Base-by-base conservation (phyloP, 1,140 invertebrate genomes). In the Dinoponera quadriceps region DNA sequence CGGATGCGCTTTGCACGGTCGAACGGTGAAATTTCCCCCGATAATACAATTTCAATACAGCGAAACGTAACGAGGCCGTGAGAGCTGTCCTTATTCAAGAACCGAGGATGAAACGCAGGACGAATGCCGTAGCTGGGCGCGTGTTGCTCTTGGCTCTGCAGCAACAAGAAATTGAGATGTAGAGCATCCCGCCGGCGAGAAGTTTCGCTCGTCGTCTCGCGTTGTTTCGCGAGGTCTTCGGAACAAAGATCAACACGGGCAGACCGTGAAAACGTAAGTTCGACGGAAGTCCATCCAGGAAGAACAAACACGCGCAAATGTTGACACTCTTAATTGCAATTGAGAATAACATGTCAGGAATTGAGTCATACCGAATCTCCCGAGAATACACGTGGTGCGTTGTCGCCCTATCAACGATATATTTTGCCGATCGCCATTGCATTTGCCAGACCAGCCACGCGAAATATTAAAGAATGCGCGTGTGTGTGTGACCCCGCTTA, bases 251-350 rank as follows among this genome's bases (percentile, higher is more conserved):
- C 54, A 80, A 80, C 63, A 44, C 63, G 22, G 13, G 4, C 18
- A 38, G 11, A 55, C 49, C 33, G 22, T 3, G 38, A 80, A 80
- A 44, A 48, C 48, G 22, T n/a, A 57, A 71, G 22, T 78, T 78
- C 33, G 16, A 69, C 5, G 44, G n/a, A 68, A 27, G 48, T 51
- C 25, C 11, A 69, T 16, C 16, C 9, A n/a, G 66, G 13, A 7
- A 1, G 18, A n/a, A 22, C 18, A 69, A 65, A 57, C 29, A 71
- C 48, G 51, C 27, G 55, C 49, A 54, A 57, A 59, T 80, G 14
- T 71, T 80, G 51, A 48, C 63, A 27, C 20, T 69, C 49, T 78
- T 78, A 78, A 78, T 48, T 71, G 75, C 75, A 71, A 80, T 68
- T 71, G 75, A 29, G 44, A 33, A 80, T n/a, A 48, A 71, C n/a